phyloP scores from a whole-genome alignment of 2,797 vertebrate species.

The Sitta carolinensis region DNA sequence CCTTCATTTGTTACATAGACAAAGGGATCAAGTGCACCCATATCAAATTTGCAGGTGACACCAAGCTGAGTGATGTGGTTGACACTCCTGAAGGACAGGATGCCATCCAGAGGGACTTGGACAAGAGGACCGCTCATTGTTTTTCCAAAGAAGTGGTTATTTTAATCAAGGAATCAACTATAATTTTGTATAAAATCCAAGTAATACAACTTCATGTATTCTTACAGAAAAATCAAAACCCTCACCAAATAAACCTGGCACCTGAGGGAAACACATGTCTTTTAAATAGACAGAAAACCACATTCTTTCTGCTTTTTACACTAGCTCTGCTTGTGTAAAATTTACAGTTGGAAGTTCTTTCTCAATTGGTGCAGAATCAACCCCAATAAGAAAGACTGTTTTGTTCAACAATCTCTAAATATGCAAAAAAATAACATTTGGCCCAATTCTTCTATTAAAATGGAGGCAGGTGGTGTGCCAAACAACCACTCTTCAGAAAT shows the following conservation, averaged over 20 bases:
- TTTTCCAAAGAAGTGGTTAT: neutral
- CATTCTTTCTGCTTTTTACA: neutral
- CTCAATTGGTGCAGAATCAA: neutral
- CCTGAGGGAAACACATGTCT: neutral
- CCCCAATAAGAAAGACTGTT: neutral
- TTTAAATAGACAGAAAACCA: neutral
- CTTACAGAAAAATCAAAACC: neutral
- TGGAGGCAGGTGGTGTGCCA: neutral
- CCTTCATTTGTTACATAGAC: neutral
- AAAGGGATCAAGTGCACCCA: neutral
- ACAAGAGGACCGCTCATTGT: neutral
- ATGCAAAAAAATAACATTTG: neutral
- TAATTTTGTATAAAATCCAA: neutral
- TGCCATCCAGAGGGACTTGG: neutral
- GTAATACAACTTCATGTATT: neutral
- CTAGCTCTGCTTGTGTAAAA: neutral
- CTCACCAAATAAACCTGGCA: neutral
- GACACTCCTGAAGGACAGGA: neutral
- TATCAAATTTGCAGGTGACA: neutral
- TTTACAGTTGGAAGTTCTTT: neutral
- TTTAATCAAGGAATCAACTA: neutral
- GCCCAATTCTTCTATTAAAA: neutral
- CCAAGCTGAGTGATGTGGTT: neutral
- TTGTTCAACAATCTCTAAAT: neutral
- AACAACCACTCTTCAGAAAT: neutral